phyloP scores from a whole-genome alignment of 2,888 invertebrate species.

The Tetrapedia diversipes region DNA sequence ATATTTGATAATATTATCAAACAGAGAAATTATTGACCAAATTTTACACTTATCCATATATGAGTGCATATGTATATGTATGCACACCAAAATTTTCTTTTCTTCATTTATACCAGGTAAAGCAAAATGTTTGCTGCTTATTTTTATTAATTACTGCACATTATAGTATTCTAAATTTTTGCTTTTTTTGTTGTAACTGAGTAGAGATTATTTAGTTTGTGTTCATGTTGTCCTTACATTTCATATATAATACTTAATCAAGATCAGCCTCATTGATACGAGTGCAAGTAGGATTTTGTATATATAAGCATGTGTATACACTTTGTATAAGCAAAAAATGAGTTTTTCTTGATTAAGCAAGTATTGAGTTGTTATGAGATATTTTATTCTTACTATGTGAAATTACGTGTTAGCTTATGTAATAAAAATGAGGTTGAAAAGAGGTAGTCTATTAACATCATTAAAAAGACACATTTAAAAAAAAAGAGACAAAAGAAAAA shows the following conservation, averaged over 20 bases:
- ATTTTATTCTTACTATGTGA: slow-evolving; percentile 46
- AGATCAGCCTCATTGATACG: slow-evolving; percentile 34
- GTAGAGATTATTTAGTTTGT: slow-evolving; percentile 73
- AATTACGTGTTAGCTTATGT: slow-evolving; percentile 35
- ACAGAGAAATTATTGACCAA: slow-evolving; percentile 73
- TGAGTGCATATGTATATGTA: slow-evolving; percentile 55
- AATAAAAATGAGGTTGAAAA: slow-evolving; percentile 36
- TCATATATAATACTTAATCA: slow-evolving; percentile 40
- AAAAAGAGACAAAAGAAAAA: neutral
- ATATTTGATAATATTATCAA: slow-evolving; percentile 71
- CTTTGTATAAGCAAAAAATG: slow-evolving; percentile 29
- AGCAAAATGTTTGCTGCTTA: slow-evolving; percentile 64
- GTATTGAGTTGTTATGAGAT: slow-evolving; percentile 43
- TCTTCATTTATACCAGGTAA: slow-evolving; percentile 58
- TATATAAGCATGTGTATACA: slow-evolving; percentile 46
- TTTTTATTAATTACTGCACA: slow-evolving; percentile 64
- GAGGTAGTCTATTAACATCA: slow-evolving; percentile 43
- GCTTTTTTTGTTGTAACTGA: slow-evolving; percentile 72
- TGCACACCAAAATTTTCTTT: slow-evolving; percentile 51
- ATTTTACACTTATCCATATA: slow-evolving; percentile 69
- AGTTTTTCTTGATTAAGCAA: slow-evolving; percentile 45
- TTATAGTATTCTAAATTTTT: slow-evolving; percentile 64
- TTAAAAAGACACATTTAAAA: slow-evolving; percentile 29
- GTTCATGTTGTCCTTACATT: slow-evolving; percentile 58
- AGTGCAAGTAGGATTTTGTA: slow-evolving; percentile 41